A percentile compares a stretch with the other conserved stretches of the same genome.
Conservation (phyloP, 2,113 vertebrate species). For the Romanogobio albipinnatus region DNA sequence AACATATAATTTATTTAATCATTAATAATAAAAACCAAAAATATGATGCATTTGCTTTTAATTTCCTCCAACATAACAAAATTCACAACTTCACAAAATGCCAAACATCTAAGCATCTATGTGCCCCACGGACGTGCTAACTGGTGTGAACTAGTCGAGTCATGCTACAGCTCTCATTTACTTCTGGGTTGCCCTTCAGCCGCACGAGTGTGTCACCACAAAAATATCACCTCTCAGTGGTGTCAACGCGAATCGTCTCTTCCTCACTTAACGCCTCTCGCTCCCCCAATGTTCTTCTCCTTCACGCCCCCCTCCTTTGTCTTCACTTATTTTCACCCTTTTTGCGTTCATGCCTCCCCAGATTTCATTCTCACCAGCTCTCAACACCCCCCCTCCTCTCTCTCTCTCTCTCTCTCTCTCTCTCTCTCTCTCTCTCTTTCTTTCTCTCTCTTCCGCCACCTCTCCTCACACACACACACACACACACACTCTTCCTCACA, state of each 20-base stretch:
- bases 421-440: background rate
- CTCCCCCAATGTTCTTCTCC: constrained; percentile 11
- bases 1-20: background rate
- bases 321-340: constrained; percentile 37
- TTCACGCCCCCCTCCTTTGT: background rate
- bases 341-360: constrained; percentile 63
- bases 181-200: background rate
- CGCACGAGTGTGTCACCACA: background rate
- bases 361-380: constrained; percentile 64
- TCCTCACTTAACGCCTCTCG: constrained; percentile 19
- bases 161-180: constrained; percentile 17
- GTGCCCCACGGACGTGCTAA: background rate
- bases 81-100: background rate
- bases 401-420: constrained; percentile 3
- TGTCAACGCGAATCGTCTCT: background rate
- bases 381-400: background rate
- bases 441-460: background rate
- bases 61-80: background rate
- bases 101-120: background rate
- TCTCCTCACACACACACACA: background rate
- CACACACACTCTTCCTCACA: constrained; percentile 38
- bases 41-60: background rate
- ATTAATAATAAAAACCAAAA: background rate
- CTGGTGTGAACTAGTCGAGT: background rate
- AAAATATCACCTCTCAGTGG: constrained; percentile 6